phyloP scores from a whole-genome alignment of 2,113 vertebrate species.

The Peromyscus polionotus region DNA sequence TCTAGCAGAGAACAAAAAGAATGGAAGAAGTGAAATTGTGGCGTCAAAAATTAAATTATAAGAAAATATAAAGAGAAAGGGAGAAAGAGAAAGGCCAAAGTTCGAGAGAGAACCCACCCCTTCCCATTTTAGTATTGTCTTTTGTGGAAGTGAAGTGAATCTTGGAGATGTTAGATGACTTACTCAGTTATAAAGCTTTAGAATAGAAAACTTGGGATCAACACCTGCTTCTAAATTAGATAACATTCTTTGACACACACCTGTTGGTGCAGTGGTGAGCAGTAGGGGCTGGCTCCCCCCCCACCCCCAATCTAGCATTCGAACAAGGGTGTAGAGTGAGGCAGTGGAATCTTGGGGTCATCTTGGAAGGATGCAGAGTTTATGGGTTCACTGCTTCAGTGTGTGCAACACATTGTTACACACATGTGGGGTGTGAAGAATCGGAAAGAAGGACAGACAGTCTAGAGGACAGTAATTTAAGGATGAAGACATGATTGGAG shows the following conservation, averaged over 20 bases:
- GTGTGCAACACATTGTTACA: not conserved
- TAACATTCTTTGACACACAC: not conserved
- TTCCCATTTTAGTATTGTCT: not conserved
- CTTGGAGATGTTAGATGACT: not conserved
- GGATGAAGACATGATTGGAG: not conserved
- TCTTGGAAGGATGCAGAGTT: not conserved
- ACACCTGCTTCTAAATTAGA: not conserved
- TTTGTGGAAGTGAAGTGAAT: constrained; percentile 2
- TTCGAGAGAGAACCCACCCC: not conserved
- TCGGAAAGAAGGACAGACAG: not conserved
- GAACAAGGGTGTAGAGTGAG: not conserved
- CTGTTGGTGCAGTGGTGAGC: not conserved
- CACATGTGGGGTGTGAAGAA: not conserved
- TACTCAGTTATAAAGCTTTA: not conserved
- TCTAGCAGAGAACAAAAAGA: not conserved
- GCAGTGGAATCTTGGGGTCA: not conserved
- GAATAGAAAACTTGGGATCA: not conserved
- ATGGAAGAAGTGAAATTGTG: not conserved
- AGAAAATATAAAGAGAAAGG: not conserved
- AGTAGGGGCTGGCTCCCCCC: not conserved
- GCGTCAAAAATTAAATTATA: constrained; percentile 47
- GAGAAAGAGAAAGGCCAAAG: not conserved
- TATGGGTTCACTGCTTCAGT: not conserved
- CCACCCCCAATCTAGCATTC: not conserved
- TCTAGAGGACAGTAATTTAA: not conserved